phyloP scores from a whole-genome alignment of 2,888 invertebrate genomes.

The Erannis defoliaria region DNA sequence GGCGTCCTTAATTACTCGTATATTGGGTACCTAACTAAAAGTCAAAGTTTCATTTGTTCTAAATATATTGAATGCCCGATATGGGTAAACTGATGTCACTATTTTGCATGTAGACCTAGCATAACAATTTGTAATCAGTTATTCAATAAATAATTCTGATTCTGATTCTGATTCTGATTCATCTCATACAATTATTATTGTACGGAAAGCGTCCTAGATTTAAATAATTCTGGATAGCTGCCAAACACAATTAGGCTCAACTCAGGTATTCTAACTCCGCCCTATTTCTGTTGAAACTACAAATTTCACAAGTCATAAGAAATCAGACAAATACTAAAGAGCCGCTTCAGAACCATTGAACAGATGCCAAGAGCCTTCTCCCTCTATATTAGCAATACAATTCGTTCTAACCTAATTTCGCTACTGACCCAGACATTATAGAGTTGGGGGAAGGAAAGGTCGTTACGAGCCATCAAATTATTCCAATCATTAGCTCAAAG shows the following conservation, averaged over 20 bases:
- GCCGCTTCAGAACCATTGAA: slow-evolving; percentile 20
- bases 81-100: no score
- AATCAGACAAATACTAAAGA: slow-evolving; percentile 11
- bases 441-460: slow-evolving; percentile 42
- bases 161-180: no score
- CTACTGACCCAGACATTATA: slow-evolving; percentile 37
- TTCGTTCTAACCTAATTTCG: slow-evolving; percentile 31
- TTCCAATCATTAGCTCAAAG: slow-evolving; percentile 43
- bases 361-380: slow-evolving; percentile 21
- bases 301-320: slow-evolving; percentile 12
- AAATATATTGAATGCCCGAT: no score
- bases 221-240: not conserved
- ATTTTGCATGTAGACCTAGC: no score
- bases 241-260: slow-evolving; percentile 2
- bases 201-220: not conserved
- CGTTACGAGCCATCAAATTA: slow-evolving; percentile 36
- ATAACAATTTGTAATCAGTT: no score
- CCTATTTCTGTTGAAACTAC: not conserved
- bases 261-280: not conserved
- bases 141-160: no score
- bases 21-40: no score
- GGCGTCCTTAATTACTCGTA: no score
- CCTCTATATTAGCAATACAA: slow-evolving; percentile 19
- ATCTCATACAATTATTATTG: no score
- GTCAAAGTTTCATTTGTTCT: no score